Evolutionary conservation across 2,797 vertebrate genomes (phyloP), one percentile per base, ranked within the genome.

Genomic region (Thamnophis elegans): DNA sequence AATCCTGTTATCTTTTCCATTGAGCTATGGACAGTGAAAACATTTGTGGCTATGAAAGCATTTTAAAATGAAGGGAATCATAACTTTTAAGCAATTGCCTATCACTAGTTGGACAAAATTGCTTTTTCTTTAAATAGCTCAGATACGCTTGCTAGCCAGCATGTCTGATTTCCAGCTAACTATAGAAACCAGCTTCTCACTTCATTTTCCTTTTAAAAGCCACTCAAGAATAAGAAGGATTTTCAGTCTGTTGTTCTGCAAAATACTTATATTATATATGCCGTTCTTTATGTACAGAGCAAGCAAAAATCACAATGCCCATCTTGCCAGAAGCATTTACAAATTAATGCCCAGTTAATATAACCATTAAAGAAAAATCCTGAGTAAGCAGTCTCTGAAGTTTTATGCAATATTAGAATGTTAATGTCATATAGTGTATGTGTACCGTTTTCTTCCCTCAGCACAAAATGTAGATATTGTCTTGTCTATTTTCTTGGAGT

Each of bases 131-230:
- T 82, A 90, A 92, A 95, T 85, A 91, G 90, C 42, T 54, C 91
- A 13, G 68, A 0, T 78, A 89, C 92, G 92, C 88, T 92, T 53
- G n/a, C 86, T 58, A 25, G 86, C 13, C 93, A 89, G 55, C 91
- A n/a, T 0, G 51, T 60, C 47, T 87, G 93, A 92, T 92, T 90
- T 25, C 10, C 91, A 93, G 91, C 54, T 91, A 94, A 89, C 11
- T 91, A 94, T 42, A 91, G 92, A 95, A 92, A 91, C 3, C 89
- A 59, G 93, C 58, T 59, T 13, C 3, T 0, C n/a, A 90, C 53
- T 91, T 95, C 90, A 88, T 58, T 92, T 95, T 94, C 87, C 82
- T 92, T 92, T 92, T 91, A 73, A 88, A 95, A 85, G 47, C 12
- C 91, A 91, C 82, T 91, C 59, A 92, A 87, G 78, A 91, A n/a